Evolutionary conservation across 2,888 invertebrate species (phyloP).

Genomic region (Pomacea canaliculata): DNA sequence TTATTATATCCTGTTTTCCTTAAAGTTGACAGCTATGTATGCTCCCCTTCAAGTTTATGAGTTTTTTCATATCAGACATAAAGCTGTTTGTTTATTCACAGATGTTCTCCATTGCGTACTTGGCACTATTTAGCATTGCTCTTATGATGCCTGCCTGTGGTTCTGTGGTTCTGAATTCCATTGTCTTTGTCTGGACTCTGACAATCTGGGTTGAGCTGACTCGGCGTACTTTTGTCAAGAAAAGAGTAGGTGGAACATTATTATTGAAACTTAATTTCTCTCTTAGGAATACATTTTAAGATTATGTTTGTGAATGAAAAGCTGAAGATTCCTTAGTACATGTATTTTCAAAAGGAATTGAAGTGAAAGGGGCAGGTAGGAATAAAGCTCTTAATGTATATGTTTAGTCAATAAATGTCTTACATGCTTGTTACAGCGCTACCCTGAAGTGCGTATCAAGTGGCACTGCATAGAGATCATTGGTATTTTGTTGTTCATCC

Average conservation of each 20-base stretch:
- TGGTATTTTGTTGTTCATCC: slow-evolving; percentile 45
- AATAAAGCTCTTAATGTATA: too few species aligned
- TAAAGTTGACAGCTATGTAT: too few species aligned
- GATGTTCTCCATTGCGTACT: slow-evolving; percentile 53
- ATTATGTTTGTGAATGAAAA: too few species aligned
- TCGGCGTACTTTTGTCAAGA: slow-evolving; percentile 47
- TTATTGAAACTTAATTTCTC: too few species aligned
- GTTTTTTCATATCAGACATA: too few species aligned
- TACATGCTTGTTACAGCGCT: slow-evolving; percentile 27
- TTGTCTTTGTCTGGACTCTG: slow-evolving; percentile 60
- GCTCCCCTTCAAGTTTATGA: too few species aligned
- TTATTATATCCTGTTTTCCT: too few species aligned
- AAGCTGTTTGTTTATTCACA: slow-evolving; percentile 19
- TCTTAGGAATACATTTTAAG: too few species aligned
- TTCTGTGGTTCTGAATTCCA: slow-evolving; percentile 64
- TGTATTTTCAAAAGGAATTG: too few species aligned
- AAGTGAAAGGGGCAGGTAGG: too few species aligned
- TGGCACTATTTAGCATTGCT: slow-evolving; percentile 56
- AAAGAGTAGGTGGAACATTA: slow-evolving; percentile 40
- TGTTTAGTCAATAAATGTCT: too few species aligned
- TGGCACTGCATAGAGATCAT: slow-evolving; percentile 19
- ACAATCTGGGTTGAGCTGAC: slow-evolving; percentile 51
- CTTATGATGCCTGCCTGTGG: slow-evolving; percentile 70
- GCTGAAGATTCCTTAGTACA: too few species aligned
- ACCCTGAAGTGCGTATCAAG: slow-evolving; percentile 28